Conservation (phyloP, 2,888 invertebrate species). For the Nomada ferruginata region DNA sequence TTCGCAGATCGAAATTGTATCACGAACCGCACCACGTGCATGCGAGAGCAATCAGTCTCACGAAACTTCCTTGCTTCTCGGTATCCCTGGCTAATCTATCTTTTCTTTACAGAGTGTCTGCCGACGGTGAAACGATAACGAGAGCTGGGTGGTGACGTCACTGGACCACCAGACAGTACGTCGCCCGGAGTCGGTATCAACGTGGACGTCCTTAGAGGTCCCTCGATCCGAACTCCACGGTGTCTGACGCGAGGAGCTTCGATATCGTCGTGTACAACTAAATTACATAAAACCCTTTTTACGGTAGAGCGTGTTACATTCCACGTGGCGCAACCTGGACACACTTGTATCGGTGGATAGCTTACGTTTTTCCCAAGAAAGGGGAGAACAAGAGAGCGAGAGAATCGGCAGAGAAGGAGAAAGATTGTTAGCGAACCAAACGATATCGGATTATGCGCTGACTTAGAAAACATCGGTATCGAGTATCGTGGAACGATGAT, state of each 20-base stretch:
- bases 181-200: slow-evolving; percentile 74
- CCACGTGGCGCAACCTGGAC: neutral
- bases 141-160: slow-evolving; percentile 70
- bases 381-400: slow-evolving; percentile 9
- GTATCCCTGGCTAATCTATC: slow-evolving; percentile 63
- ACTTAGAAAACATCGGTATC: slow-evolving; percentile 79
- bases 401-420: slow-evolving; percentile 3
- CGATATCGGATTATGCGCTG: slow-evolving; percentile 79
- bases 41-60: slow-evolving; percentile 36
- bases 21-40: slow-evolving; percentile 19
- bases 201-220: slow-evolving; percentile 61
- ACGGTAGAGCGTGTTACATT: neutral
- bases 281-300: neutral
- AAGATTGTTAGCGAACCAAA: slow-evolving; percentile 35
- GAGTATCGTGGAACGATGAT: slow-evolving; percentile 74
- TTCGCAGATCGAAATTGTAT: slow-evolving; percentile 42
- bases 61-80: slow-evolving; percentile 57
- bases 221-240: neutral
- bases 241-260: neutral
- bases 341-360: neutral
- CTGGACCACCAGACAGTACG: slow-evolving; percentile 77
- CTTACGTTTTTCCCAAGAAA: slow-evolving; percentile 29
- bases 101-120: slow-evolving; percentile 43
- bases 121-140: slow-evolving; percentile 68
- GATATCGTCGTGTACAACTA: too few relatives aligned